Evolutionary conservation across 2,113 vertebrate species (phyloP).

Genomic region (Elaphurus davidianus): DNA sequence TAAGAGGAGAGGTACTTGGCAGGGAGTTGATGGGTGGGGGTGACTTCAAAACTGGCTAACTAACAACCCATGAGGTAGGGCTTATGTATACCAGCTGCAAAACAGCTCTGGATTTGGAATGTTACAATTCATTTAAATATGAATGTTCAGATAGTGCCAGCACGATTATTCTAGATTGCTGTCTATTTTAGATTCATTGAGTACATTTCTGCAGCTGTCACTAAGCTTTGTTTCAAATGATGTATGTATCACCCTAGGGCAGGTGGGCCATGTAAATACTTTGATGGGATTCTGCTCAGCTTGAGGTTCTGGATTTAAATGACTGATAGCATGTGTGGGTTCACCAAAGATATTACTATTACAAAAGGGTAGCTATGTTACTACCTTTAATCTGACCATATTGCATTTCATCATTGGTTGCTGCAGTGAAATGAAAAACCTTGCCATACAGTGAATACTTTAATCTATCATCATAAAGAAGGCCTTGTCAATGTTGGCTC

Average conservation of each 20-base stretch:
- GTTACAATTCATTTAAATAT: conserved; percentile 44
- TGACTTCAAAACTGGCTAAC: background rate
- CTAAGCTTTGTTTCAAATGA: conserved; percentile 80
- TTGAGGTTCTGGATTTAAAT: conserved; percentile 80
- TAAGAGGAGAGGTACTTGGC: background rate
- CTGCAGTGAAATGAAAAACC: conserved; percentile 80
- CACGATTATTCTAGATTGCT: conserved; percentile 68
- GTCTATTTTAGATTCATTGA: conserved; percentile 70
- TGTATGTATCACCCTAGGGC: conserved; percentile 79
- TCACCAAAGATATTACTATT: background rate
- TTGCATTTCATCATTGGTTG: conserved; percentile 82
- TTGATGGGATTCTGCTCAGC: conserved; percentile 78
- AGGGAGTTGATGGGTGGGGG: background rate
- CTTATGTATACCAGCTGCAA: background rate
- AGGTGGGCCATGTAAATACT: conserved; percentile 77
- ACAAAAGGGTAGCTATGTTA: conserved; percentile 68
- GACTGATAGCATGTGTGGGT: conserved; percentile 61
- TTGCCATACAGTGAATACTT: conserved; percentile 75
- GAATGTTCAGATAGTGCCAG: conserved; percentile 27
- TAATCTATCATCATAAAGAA: conserved; percentile 80
- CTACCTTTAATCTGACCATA: conserved; percentile 82
- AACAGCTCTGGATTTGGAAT: background rate
- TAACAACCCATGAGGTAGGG: no score
- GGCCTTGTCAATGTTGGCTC: conserved; percentile 76
- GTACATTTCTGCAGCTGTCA: conserved; percentile 83